Evolutionary conservation across 2,113 vertebrate genomes (phyloP).

Genomic region (Aegypius monachus): DNA sequence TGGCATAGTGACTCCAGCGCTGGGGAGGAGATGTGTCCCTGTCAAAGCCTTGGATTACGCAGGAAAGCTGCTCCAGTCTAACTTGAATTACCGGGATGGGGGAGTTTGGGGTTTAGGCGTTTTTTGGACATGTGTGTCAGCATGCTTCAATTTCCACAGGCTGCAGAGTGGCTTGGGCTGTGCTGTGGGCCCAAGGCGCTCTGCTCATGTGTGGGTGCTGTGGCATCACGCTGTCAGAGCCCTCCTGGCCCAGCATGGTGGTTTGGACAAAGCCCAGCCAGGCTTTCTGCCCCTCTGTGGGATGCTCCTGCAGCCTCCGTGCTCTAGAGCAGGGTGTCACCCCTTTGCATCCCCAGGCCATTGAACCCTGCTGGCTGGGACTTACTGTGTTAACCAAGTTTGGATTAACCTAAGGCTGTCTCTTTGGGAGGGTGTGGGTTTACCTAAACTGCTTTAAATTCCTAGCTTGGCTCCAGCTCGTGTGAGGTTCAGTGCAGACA

Average conservation of each 20-base stretch:
- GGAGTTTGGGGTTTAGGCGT: background rate
- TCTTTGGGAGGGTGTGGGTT: background rate
- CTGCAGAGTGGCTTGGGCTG: too few relatives aligned
- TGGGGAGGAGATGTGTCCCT: background rate
- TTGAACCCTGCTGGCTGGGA: background rate
- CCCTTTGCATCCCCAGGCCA: background rate
- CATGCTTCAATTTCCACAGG: too few relatives aligned
- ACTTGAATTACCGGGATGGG: background rate
- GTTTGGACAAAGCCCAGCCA: background rate
- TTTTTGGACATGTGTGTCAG: too few relatives aligned
- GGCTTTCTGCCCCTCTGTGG: background rate
- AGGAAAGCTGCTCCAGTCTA: background rate
- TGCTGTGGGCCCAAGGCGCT: too few relatives aligned
- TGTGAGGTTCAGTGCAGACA: background rate
- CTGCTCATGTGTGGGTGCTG: fast-evolving
- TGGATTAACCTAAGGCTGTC: background rate
- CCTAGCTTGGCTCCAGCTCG: background rate
- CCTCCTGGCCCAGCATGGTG: background rate
- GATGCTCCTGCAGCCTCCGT: background rate
- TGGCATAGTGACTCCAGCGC: background rate
- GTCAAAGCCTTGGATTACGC: background rate
- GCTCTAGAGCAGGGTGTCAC: background rate
- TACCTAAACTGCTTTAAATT: background rate
- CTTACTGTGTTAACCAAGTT: background rate
- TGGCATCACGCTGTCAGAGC: fast-evolving